Percentiles rank a stretch among this genome's conserved stretches.
Evolutionary conservation across 2,888 invertebrate genomes (phyloP).

Genomic region (Trissoscelio sp.): DNA sequence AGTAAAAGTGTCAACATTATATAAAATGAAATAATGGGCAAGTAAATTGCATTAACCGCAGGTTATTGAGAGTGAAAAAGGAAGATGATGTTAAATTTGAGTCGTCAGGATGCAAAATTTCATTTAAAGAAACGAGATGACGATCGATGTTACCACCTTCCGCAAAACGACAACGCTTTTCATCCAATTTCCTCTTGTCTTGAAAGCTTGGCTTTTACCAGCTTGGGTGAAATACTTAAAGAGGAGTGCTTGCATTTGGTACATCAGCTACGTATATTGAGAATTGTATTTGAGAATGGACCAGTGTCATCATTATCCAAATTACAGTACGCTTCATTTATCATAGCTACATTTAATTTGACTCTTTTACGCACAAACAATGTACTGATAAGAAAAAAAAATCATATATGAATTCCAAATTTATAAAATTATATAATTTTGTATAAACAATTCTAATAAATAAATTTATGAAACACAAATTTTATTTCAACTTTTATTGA

Average conservation of each 20-base stretch:
- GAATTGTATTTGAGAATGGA: constrained; percentile 53
- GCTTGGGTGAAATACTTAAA: constrained; percentile 59
- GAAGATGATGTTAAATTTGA: constrained; percentile 33
- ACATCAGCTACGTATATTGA: constrained; percentile 26
- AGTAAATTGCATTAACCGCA: constrained; percentile 34
- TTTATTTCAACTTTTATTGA: no score
- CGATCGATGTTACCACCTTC: constrained; percentile 63
- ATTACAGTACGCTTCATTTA: background rate
- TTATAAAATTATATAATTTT: background rate
- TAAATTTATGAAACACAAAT: no score
- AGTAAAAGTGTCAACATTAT: constrained; percentile 41
- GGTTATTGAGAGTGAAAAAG: constrained; percentile 36
- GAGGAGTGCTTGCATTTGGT: constrained; percentile 47
- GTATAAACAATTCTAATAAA: background rate
- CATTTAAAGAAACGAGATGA: constrained; percentile 64
- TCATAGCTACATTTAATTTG: background rate
- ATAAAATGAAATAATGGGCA: constrained; percentile 35
- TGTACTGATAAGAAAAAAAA: background rate
- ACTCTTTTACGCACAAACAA: background rate
- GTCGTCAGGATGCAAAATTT: constrained; percentile 53
- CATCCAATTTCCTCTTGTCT: constrained; percentile 69
- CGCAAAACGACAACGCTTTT: constrained; percentile 63
- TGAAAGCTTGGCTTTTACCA: constrained; percentile 64
- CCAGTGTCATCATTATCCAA: constrained; percentile 10
- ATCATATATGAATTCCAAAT: background rate